Base-by-base conservation (phyloP, 2,888 invertebrate genomes). In the Uropetala carovei region DNA sequence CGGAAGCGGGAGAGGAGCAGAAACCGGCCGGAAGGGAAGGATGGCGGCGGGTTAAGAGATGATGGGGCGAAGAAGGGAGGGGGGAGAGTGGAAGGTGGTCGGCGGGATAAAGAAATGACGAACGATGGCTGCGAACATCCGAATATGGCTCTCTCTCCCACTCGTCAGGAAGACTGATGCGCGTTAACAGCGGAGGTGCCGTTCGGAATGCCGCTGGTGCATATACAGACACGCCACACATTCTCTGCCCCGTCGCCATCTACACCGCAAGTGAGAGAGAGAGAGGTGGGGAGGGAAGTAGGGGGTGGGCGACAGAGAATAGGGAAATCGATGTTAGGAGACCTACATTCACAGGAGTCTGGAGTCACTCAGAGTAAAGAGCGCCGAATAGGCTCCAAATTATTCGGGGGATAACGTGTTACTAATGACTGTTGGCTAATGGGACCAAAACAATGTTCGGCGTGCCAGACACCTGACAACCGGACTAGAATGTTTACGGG, bases 291-390 rank as follows among this genome's bases (percentile, higher is more conserved):
- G 43, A 8, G 43, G 27, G 30, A 10, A 82, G 82, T 0, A 4
- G 82, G 27, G 14, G 10, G 83, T 18, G 22, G 81, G 83, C 14
- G 56, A 27, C 56, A 59, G 86, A 59, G 59, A 89, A 89, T 43
- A 68, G 89, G 89, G 27, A 56, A 89, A 89, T 89, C 89, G 60
- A 89, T 89, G 43, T 30, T 68, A 0, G 64, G 64, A 89, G 89
- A 89, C 89, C 89, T 89, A 89, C 89, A 89, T 89, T 89, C 27
- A 64, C 75, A 27, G 60, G 18, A 89, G 89, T 30, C 86, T 30
- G 27, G 60, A 86, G 86, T 86, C 60, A 86, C 86, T 86, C 18
- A 30, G 14, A 30, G 86, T 16, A 64, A 10, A 68, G 13, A 83
- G 18, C 22, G 5, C 75, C 75, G 11, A 75, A n/a, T n/a, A n/a